Percentiles rank a stretch among this genome's conserved stretches.
These are phyloP conservation scores for Melinopterus prodromus DNA, from an alignment of 2,888 invertebrate genomes.

Conservation along the genomic window DNA sequence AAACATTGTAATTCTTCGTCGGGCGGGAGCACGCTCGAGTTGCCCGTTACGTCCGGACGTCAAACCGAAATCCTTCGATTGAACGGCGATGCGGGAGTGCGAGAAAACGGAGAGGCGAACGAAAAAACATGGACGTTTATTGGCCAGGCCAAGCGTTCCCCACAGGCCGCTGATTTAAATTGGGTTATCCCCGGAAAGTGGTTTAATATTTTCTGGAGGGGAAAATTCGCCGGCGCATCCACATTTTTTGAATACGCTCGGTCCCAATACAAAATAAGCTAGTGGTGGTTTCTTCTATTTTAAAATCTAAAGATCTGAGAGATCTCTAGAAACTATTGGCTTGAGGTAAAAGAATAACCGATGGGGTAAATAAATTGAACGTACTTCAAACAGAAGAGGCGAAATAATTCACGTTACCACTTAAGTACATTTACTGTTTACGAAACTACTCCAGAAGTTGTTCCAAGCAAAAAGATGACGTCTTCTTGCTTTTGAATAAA, in stretches of 20 bases:
- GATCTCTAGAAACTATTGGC: too few relatives aligned
- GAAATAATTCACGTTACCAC: too few relatives aligned
- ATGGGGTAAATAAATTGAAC: too few relatives aligned
- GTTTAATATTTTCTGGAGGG: constrained; percentile 8
- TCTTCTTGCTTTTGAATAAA: too few relatives aligned
- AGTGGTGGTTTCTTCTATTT: too few relatives aligned
- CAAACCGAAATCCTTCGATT: not conserved
- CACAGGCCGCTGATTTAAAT: constrained; percentile 30
- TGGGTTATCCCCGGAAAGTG: constrained; percentile 25
- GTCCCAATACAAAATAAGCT: too few relatives aligned
- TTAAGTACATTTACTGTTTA: too few relatives aligned
- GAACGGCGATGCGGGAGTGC: not conserved
- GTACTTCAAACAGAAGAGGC: too few relatives aligned
- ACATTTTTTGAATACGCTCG: not conserved
- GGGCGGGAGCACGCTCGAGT: not conserved
- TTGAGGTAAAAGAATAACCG: too few relatives aligned
- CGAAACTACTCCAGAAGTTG: too few relatives aligned
- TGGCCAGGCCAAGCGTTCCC: constrained; percentile 29
- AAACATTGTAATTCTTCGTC: constrained; percentile 35
- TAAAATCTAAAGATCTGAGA: too few relatives aligned
- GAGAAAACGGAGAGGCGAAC: not conserved
- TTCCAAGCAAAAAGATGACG: too few relatives aligned
- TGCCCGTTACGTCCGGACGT: constrained; percentile 8
- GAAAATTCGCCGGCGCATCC: constrained; percentile 5
- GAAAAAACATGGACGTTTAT: constrained; percentile 33